A percentile compares a stretch with the other conserved stretches of the same genome.
phyloP scores from a whole-genome alignment of 2,113 vertebrate genomes.

The Chionomys nivalis region DNA sequence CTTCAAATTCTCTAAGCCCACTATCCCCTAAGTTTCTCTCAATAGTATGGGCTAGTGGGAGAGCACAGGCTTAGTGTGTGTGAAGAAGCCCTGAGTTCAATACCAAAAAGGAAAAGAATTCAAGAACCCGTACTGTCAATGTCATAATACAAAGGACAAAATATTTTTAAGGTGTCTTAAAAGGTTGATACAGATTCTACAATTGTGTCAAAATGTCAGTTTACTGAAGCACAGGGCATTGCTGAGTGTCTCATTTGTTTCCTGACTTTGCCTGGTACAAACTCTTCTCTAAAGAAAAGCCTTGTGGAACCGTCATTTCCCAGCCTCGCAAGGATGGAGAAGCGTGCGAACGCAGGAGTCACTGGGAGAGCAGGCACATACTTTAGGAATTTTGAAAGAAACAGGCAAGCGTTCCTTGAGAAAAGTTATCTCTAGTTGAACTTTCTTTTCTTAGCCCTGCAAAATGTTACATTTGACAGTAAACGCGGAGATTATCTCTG shows the following conservation, averaged over 20 bases:
- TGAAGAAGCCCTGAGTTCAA: neutral
- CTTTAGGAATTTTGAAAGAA: conserved; percentile 10
- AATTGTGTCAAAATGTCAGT: neutral
- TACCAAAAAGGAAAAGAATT: neutral
- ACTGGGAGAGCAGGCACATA: neutral
- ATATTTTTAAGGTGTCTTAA: neutral
- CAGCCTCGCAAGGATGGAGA: neutral
- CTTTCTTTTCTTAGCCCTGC: neutral
- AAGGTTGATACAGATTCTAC: neutral
- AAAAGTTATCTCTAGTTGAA: neutral
- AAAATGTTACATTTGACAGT: conserved; percentile 1
- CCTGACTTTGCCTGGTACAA: neutral
- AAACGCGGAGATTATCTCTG: neutral
- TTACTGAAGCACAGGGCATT: neutral
- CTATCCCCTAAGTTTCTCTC: neutral
- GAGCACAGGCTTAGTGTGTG: neutral
- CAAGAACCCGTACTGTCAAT: neutral
- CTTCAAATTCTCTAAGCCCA: neutral
- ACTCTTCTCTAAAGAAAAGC: conserved; percentile 13
- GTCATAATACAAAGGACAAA: neutral
- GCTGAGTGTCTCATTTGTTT: neutral
- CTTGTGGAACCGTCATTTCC: neutral
- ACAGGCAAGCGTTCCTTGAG: neutral
- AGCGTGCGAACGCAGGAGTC: neutral
- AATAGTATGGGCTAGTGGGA: neutral